A percentile compares a stretch with the other conserved stretches of the same genome.
Evolutionary conservation across 2,888 invertebrate genomes (phyloP).

Genomic region (Axea sp.): DNA sequence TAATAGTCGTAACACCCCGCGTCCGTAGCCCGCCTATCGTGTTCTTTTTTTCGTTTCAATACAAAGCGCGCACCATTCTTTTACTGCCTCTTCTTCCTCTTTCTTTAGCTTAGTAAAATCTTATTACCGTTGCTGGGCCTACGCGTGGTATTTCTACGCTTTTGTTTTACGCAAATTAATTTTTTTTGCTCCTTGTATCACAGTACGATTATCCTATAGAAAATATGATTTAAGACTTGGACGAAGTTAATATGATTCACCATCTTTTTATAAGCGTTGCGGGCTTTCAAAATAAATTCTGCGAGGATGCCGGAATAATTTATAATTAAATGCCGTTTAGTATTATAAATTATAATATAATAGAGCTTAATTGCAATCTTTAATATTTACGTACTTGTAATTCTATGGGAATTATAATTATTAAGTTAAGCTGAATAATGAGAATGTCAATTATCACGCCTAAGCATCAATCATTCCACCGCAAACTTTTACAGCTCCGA

Average conservation of each 20-base stretch:
- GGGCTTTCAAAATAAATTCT: too few species aligned
- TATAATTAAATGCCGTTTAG: too few species aligned
- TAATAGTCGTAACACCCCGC: slow-evolving; percentile 69
- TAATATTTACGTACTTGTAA: too few species aligned
- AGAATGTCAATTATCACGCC: too few species aligned
- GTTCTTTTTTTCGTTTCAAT: slow-evolving; percentile 22
- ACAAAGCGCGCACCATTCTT: slow-evolving; percentile 10
- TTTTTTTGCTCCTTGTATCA: slow-evolving; percentile 9
- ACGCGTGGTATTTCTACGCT: slow-evolving; percentile 8
- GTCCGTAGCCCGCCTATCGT: slow-evolving; percentile 14
- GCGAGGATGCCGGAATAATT: too few species aligned
- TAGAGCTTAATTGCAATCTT: too few species aligned
- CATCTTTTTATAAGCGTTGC: too few species aligned
- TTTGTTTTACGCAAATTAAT: slow-evolving; percentile 28
- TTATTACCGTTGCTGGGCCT: slow-evolving; percentile 41
- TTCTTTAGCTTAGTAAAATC: slow-evolving; percentile 19
- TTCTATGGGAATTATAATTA: too few species aligned
- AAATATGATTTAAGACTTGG: slow-evolving; percentile 38
- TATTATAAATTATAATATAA: too few species aligned
- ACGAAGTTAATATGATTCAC: slow-evolving; percentile 3
- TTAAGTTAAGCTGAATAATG: too few species aligned
- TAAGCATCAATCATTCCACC: too few species aligned
- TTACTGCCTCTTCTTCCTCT: slow-evolving; percentile 15
- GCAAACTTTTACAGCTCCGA: too few species aligned
- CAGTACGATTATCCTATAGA: slow-evolving; percentile 15